A percentile compares a stretch with the other conserved stretches of the same genome.
phyloP scores from a whole-genome alignment of 2,888 invertebrate genomes.

The Spialia ferax region DNA sequence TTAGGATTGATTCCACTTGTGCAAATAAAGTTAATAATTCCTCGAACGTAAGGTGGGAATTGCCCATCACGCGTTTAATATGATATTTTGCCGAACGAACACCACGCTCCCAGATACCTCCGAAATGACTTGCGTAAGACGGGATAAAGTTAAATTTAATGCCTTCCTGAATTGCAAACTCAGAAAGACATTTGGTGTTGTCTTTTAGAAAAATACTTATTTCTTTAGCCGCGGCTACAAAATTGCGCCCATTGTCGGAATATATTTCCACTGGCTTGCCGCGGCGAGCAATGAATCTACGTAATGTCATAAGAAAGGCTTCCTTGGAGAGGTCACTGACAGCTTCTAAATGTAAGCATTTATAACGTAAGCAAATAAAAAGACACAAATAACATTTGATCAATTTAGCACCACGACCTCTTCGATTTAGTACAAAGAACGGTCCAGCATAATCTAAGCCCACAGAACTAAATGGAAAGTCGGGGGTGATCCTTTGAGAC shows the following conservation, averaged over 20 bases:
- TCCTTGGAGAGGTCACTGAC: background rate
- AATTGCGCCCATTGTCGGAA: background rate
- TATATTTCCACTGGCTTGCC: background rate
- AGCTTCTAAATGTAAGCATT: background rate
- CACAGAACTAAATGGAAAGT: background rate
- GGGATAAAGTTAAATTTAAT: constrained; percentile 34
- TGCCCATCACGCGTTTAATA: constrained; percentile 17
- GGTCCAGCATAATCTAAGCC: background rate
- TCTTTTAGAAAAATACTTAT: background rate
- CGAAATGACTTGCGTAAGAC: constrained; percentile 45
- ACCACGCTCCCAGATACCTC: constrained; percentile 40
- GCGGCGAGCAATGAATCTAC: background rate
- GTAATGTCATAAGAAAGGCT: background rate
- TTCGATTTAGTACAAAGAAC: background rate
- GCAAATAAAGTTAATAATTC: constrained; percentile 31
- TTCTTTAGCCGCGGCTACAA: background rate
- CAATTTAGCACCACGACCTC: background rate
- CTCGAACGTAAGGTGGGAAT: constrained; percentile 31
- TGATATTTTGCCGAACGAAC: constrained; percentile 36
- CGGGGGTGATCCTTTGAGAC: background rate
- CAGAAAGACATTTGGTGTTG: background rate
- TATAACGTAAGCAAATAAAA: background rate
- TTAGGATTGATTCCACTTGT: constrained; percentile 36
- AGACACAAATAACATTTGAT: background rate
- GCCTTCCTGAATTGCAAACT: constrained; percentile 2